Conservation (phyloP, 2,888 invertebrate genomes). For the Scaptomyza flava region DNA sequence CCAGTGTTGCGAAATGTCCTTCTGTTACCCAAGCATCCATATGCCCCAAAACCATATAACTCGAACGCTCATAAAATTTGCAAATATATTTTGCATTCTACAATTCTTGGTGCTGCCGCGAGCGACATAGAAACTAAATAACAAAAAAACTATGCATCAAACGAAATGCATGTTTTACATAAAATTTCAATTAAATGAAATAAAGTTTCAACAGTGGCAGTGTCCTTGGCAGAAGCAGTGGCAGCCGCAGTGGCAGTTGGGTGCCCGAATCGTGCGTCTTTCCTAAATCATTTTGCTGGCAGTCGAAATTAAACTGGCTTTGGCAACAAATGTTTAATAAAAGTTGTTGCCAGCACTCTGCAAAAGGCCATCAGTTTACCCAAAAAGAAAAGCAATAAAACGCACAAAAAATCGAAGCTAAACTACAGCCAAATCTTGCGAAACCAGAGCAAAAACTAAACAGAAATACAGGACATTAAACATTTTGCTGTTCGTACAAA, state of each 20-base stretch:
- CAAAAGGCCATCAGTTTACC: constrained; percentile 61
- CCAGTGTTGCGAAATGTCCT: constrained; percentile 15
- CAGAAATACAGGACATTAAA: constrained; percentile 8
- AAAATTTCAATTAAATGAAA: constrained; percentile 77
- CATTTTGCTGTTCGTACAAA: not conserved
- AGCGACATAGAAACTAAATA: constrained; percentile 18
- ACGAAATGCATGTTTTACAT: constrained; percentile 73
- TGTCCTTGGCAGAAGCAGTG: constrained; percentile 60
- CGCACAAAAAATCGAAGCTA: constrained; percentile 37
- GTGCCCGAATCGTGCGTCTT: constrained; percentile 57
- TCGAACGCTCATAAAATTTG: constrained; percentile 69
- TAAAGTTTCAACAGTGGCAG: constrained; percentile 58
- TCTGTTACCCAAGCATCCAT: not conserved
- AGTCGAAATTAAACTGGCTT: constrained; percentile 71
- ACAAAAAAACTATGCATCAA: constrained; percentile 62
- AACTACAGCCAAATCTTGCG: constrained; percentile 26
- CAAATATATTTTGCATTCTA: constrained; percentile 65
- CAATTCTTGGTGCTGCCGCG: constrained; percentile 42
- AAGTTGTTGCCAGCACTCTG: constrained; percentile 65
- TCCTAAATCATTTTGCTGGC: constrained; percentile 75
- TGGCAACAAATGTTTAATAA: constrained; percentile 69
- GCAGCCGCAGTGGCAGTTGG: constrained; percentile 19
- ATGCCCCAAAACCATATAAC: constrained; percentile 48
- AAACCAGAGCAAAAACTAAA: constrained; percentile 14
- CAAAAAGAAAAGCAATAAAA: constrained; percentile 62